A percentile compares a stretch with the other conserved stretches of the same genome.
phyloP scores from a whole-genome alignment of 2,797 vertebrate species.

The Xerus rutilus region DNA sequence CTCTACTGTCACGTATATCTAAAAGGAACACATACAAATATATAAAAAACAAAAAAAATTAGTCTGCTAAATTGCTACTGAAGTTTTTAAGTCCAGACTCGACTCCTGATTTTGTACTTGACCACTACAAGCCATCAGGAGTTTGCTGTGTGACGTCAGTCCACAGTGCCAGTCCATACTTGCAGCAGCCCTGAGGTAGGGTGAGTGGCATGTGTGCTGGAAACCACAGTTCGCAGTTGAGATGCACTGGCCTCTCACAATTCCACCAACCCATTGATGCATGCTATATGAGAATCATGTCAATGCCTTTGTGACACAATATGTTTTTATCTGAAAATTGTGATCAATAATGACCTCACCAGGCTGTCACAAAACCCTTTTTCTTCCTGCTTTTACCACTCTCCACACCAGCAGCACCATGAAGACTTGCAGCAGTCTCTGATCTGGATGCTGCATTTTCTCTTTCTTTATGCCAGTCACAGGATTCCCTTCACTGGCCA shows the following conservation, averaged over 20 bases:
- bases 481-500: neutral
- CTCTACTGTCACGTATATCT: too few species aligned
- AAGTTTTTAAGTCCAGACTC: neutral
- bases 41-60: too few species aligned
- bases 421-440: neutral
- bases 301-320: neutral
- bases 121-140: neutral
- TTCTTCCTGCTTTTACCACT: neutral
- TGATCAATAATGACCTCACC: neutral
- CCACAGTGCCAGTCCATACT: fast-evolving
- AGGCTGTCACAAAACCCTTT: neutral
- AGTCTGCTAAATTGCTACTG: neutral
- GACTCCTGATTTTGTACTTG: neutral
- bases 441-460: neutral
- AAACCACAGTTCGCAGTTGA: neutral
- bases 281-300: neutral
- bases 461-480: neutral
- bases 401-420: neutral
- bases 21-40: too few species aligned
- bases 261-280: too few species aligned
- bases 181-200: neutral
- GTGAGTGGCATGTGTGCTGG: fast-evolving
- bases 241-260: neutral
- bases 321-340: neutral
- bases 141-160: neutral